Evolutionary conservation across 2,888 invertebrate genomes (phyloP).

Genomic region (Brachypalpus laphriformis): DNA sequence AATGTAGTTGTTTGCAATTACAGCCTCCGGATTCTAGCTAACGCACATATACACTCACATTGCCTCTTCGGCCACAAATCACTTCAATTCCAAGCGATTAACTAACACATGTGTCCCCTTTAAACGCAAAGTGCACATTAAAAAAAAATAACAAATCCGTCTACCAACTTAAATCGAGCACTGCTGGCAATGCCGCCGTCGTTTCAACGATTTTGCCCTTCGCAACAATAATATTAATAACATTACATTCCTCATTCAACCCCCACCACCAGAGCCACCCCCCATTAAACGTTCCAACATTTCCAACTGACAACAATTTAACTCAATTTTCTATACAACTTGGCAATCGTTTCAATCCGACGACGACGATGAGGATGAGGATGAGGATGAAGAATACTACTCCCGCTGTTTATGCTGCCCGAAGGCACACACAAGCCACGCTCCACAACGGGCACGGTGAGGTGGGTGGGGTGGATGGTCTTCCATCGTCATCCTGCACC

Average conservation of each 20-base stretch:
- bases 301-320: constrained; percentile 81
- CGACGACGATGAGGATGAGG: constrained; percentile 3
- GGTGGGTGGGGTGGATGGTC: not conserved
- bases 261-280: constrained; percentile 8
- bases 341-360: constrained; percentile 72
- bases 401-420: constrained; percentile 51
- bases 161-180: constrained; percentile 30
- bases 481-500: constrained; percentile 5
- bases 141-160: not conserved
- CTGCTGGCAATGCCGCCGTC: constrained; percentile 56
- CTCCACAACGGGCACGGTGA: not conserved
- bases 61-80: constrained; percentile 59
- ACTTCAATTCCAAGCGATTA: constrained; percentile 72
- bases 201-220: constrained; percentile 64
- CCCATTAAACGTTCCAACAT: constrained; percentile 74
- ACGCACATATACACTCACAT: constrained; percentile 17
- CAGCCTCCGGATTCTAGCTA: constrained; percentile 40
- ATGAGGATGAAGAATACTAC: constrained; percentile 13
- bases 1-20: constrained; percentile 67
- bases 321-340: constrained; percentile 78
- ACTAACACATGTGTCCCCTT: constrained; percentile 66
- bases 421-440: constrained; percentile 55
- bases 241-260: constrained; percentile 61
- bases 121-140: constrained; percentile 52
- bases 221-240: constrained; percentile 73